These are phyloP conservation scores for Brachyistius frenatus DNA, from an alignment of 2,113 vertebrate genomes.

Conservation along the genomic window DNA sequence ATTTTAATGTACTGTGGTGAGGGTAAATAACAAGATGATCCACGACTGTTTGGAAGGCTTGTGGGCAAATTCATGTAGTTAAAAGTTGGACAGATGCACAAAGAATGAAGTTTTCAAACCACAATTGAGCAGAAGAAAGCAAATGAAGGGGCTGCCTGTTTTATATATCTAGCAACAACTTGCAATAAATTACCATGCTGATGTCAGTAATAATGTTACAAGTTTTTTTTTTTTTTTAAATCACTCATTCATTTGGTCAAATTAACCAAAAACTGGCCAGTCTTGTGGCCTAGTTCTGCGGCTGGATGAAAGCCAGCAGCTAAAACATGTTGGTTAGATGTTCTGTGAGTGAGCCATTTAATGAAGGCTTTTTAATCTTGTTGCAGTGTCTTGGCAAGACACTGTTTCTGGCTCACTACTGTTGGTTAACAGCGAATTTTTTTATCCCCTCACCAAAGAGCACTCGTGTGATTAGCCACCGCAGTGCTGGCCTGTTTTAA, in stretches of 20 bases:
- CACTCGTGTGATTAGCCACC: constrained; percentile 44
- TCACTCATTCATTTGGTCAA: constrained; percentile 15
- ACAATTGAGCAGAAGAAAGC: constrained; percentile 49
- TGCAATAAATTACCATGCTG: constrained; percentile 31
- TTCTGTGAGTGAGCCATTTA: constrained; percentile 46
- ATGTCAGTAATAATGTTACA: constrained; percentile 32
- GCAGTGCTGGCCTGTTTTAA: constrained; percentile 24
- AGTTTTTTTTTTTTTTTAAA: constrained; percentile 31
- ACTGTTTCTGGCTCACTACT: constrained; percentile 44
- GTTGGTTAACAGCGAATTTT: constrained; percentile 24
- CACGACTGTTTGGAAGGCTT: constrained; percentile 62
- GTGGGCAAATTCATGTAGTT: constrained; percentile 62
- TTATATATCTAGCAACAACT: constrained; percentile 23
- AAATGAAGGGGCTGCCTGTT: constrained; percentile 29
- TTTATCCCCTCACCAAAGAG: constrained; percentile 51
- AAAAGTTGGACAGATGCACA: constrained; percentile 34
- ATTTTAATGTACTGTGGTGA: constrained; percentile 73
- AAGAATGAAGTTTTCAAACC: constrained; percentile 43
- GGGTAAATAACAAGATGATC: constrained; percentile 69
- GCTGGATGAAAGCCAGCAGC: constrained; percentile 48
- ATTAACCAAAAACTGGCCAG: constrained; percentile 23
- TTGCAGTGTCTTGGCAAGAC: constrained; percentile 53
- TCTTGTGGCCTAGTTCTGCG: constrained; percentile 23
- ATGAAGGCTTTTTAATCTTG: constrained; percentile 58
- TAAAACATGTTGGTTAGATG: constrained; percentile 29